A percentile compares a stretch with the other conserved stretches of the same genome.
Evolutionary conservation across 2,797 vertebrate species (phyloP).

Genomic region (Gymnopithys bicolor): DNA sequence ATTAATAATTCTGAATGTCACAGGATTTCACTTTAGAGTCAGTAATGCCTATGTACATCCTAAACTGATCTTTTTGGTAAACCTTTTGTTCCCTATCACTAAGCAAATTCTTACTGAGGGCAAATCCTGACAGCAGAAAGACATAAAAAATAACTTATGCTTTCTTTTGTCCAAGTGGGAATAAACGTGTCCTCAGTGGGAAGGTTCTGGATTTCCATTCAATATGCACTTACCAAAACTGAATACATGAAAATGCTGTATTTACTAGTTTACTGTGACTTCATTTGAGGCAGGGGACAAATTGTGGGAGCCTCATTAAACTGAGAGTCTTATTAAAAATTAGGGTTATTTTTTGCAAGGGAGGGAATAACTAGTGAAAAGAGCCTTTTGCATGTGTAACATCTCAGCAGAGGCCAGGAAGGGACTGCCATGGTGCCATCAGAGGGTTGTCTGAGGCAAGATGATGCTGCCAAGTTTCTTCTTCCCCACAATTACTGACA

Average conservation of each 20-base stretch:
- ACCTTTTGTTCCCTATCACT: neutral
- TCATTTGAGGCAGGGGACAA: neutral
- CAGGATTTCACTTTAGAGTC: neutral
- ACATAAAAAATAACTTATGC: neutral
- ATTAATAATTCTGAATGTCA: neutral
- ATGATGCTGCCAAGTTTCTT: neutral
- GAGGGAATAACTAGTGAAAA: neutral
- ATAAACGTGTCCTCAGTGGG: neutral
- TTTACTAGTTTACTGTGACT: neutral
- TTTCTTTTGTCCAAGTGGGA: neutral
- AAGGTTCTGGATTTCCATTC: neutral
- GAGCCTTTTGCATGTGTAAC: neutral
- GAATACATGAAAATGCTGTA: neutral
- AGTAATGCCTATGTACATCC: neutral
- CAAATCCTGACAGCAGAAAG: neutral
- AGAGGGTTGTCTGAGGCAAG: neutral
- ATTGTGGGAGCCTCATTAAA: neutral
- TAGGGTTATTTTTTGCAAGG: neutral
- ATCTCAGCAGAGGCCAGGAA: neutral
- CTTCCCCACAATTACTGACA: neutral
- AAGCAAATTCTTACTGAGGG: neutral
- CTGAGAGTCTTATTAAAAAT: neutral
- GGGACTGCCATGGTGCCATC: fast-evolving
- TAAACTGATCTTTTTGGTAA: neutral
- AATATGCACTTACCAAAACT: neutral